Base-by-base conservation (phyloP, 1,140 invertebrate genomes). In the Dendrolimus punctatus region DNA sequence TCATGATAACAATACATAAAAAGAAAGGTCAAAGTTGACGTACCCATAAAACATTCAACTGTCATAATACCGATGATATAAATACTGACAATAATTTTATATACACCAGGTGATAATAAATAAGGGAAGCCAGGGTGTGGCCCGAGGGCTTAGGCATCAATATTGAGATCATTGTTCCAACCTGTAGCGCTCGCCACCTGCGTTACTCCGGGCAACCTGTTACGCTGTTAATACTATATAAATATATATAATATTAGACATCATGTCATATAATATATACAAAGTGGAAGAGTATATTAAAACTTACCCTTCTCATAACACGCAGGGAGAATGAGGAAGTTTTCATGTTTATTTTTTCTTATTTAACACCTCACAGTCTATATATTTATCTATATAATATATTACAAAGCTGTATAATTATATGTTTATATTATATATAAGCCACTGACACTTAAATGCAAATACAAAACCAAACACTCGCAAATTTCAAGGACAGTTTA, bases 291-390 rank as follows among this genome's bases (percentile, higher is more conserved):
- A 23, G 1, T 23, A 3, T 23, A 23, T 40, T 51, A 46, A 8
- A 36, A 90, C 92, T 91, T 76, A 93, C 92, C 92, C 92, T 90
- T 84, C 92, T 88, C 92, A 93, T 93, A 58, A 93, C 92, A 60
- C 92, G 91, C 10, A 93, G 88, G 8, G 92, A 93, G 71, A 93
- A 93, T 62, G 92, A 93, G 36, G 92, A 93, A n/a, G 92, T 93
- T 90, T 93, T 93, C 92, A 93, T 93, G 47, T 80, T 83, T 80
- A 81, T 80, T 75, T 76, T 80, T 71, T 53, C 62, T 45, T 6
- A 40, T 51, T 57, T 56, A 44, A 65, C 45, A 57, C 40, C 50
- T 57, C 56, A 57, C 66, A 71, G 68, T 55, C 55, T 57, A 42
- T n/a, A 42, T 8, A 57, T 47, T 46, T 10, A 39, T 45, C 5